Conservation (phyloP, 1,140 invertebrate species). For the Paraescarpia echinospica region DNA sequence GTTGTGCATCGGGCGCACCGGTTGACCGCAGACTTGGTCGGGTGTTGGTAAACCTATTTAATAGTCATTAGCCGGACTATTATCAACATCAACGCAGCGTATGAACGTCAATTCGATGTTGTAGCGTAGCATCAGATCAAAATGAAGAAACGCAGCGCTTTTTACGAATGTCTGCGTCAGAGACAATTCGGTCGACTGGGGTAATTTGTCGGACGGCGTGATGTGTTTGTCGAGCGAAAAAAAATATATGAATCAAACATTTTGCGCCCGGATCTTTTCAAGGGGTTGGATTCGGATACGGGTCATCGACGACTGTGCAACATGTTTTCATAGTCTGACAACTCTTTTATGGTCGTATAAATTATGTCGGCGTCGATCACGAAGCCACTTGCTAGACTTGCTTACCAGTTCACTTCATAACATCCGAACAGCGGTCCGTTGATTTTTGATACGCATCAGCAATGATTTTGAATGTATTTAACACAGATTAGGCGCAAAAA, state of each 20-base stretch:
- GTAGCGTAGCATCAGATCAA: neutral
- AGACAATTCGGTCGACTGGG: neutral
- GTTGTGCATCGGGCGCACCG: neutral
- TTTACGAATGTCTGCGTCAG: neutral
- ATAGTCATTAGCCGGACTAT: neutral
- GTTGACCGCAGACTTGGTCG: neutral
- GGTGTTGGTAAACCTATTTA: neutral
- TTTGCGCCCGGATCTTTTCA: neutral
- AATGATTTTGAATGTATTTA: neutral
- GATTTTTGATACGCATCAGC: neutral
- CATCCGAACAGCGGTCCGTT: neutral
- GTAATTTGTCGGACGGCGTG: neutral
- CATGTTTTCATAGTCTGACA: neutral
- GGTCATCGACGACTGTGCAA: neutral
- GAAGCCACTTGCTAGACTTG: no score
- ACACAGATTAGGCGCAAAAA: neutral
- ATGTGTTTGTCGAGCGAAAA: neutral
- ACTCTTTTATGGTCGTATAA: no score
- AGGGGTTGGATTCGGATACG: neutral
- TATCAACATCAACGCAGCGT: neutral
- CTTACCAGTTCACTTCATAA: neutral
- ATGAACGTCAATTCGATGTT: neutral
- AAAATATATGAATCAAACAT: neutral
- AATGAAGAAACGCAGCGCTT: neutral
- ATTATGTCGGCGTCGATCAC: no score